A percentile compares a stretch with the other conserved stretches of the same genome.
phyloP scores from a whole-genome alignment of 2,888 invertebrate species.

The Limulus polyphemus region DNA sequence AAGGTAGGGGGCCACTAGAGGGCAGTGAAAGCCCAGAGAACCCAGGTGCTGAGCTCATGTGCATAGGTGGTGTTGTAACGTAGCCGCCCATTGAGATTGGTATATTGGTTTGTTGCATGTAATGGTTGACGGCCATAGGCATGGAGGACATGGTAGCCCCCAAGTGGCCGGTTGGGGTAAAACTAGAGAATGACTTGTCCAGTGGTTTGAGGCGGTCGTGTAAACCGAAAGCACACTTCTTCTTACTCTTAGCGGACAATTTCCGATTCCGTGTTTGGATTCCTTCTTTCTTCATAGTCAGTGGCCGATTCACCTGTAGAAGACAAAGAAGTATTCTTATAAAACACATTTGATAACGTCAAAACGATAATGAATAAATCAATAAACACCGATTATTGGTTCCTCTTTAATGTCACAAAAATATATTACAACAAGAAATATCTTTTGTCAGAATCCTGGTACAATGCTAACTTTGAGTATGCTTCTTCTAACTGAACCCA shows the following conservation, averaged over 20 bases:
- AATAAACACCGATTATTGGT: too few species aligned
- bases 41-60: slow-evolving; percentile 38
- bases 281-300: slow-evolving; percentile 99
- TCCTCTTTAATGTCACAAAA: too few species aligned
- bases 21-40: slow-evolving; percentile 32
- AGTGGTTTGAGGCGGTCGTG: too few species aligned
- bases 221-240: slow-evolving; percentile 81
- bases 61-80: slow-evolving; percentile 34
- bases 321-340: too few species aligned
- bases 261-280: slow-evolving; percentile 98
- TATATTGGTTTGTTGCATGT: slow-evolving; percentile 26
- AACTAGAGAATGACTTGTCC: slow-evolving; percentile 47
- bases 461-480: too few species aligned
- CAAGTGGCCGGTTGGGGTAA: slow-evolving; percentile 33
- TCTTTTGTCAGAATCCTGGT: too few species aligned
- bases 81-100: slow-evolving; percentile 25
- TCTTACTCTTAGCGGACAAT: slow-evolving; percentile 93
- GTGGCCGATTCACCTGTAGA: slow-evolving; percentile 87
- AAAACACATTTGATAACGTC: too few species aligned
- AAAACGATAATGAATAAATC: too few species aligned
- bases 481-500: too few species aligned
- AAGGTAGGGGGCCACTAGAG: slow-evolving; percentile 32
- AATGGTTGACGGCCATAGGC: slow-evolving; percentile 27
- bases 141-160: slow-evolving; percentile 39
- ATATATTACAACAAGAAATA: too few species aligned